phyloP scores from a whole-genome alignment of 2,113 vertebrate genomes.

The Rhinopomastus cyanomelas region DNA sequence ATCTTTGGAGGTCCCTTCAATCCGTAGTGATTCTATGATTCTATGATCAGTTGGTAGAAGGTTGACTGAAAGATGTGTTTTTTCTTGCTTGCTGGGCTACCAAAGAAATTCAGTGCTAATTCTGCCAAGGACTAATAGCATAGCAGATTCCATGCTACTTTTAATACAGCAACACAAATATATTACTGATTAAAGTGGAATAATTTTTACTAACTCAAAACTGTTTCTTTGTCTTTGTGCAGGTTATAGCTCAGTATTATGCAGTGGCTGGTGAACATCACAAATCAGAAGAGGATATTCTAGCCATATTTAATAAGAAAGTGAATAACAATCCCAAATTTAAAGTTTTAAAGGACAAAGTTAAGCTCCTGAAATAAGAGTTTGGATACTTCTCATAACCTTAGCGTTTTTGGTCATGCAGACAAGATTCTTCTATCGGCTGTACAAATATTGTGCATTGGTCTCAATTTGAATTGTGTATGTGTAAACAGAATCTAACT shows the following conservation, averaged over 20 bases:
- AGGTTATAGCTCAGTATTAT: conserved; percentile 91
- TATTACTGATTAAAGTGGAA: not conserved
- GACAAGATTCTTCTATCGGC: not conserved
- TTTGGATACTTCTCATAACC: not conserved
- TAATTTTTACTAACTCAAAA: not conserved
- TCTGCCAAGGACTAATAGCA: not conserved
- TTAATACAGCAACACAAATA: not conserved
- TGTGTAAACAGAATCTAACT: not conserved
- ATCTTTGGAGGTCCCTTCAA: too few relatives aligned
- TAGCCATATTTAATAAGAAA: conserved; percentile 90
- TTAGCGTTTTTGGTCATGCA: conserved; percentile 21
- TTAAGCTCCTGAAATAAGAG: conserved; percentile 83
- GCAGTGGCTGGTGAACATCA: conserved; percentile 73
- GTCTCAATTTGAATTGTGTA: not conserved
- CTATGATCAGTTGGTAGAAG: not conserved
- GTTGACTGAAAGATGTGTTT: not conserved
- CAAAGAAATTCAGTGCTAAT: not conserved
- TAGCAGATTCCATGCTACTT: not conserved
- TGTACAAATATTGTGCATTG: not conserved
- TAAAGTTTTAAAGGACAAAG: conserved; percentile 87
- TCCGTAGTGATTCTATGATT: too few relatives aligned
- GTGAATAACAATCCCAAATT: conserved; percentile 89
- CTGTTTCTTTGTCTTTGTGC: conserved; percentile 7
- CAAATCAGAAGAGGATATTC: conserved; percentile 83
- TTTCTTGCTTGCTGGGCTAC: not conserved